Evolutionary conservation across 2,888 invertebrate species (phyloP).

Genomic region (Sphaerophoria rueppellii): DNA sequence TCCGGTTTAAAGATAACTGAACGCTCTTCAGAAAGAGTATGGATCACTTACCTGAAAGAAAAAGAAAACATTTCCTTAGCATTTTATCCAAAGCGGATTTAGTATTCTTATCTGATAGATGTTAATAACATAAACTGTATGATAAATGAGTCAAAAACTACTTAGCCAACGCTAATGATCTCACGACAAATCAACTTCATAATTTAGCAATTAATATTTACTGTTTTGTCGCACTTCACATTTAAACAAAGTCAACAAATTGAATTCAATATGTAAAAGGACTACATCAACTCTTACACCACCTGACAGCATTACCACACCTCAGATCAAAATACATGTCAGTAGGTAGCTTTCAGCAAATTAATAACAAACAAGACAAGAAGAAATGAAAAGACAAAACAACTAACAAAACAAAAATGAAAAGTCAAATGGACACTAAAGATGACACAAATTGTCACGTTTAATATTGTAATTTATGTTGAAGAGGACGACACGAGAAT

Average conservation of each 20-base stretch:
- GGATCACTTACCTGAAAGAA: constrained; percentile 6
- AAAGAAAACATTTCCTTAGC: background rate
- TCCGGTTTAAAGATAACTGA: too few species aligned
- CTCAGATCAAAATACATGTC: constrained; percentile 45
- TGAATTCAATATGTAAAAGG: background rate
- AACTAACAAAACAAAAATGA: background rate
- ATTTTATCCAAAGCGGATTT: background rate
- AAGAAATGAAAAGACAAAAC: constrained; percentile 1
- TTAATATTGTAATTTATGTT: constrained; percentile 65
- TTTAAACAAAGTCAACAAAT: too few species aligned
- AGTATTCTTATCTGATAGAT: background rate
- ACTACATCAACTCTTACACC: background rate
- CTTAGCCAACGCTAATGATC: too few species aligned
- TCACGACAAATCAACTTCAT: too few species aligned
- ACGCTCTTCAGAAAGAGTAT: too few species aligned
- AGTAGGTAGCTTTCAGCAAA: constrained; percentile 49
- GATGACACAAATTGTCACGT: constrained; percentile 69
- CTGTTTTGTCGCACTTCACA: too few species aligned
- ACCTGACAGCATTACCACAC: constrained; percentile 46
- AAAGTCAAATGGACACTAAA: constrained; percentile 59
- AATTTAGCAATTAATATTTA: too few species aligned
- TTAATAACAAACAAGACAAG: constrained; percentile 41
- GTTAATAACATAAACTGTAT: too few species aligned
- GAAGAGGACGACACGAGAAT: constrained; percentile 41
- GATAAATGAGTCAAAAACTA: too few species aligned